Evolutionary conservation across 2,113 vertebrate genomes (phyloP).

Genomic region (Pelobates fuscus): DNA sequence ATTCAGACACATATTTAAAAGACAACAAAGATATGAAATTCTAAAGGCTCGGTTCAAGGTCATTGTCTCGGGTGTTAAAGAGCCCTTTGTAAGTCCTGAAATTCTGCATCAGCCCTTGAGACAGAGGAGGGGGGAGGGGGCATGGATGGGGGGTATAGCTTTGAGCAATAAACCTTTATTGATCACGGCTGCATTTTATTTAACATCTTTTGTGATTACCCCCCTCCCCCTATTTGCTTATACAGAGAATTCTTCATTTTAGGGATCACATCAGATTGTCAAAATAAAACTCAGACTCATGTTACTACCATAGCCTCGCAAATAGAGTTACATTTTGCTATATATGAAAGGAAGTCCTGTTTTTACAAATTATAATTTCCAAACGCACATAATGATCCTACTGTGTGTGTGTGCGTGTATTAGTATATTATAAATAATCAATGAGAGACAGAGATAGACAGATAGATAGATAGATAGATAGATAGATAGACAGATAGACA

Average conservation of each 20-base stretch:
- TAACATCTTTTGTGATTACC: constrained; percentile 37
- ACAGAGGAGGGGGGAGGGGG: constrained; percentile 40
- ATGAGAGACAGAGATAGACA: no score
- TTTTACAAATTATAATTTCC: neutral
- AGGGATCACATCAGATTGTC: neutral
- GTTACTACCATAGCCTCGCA: neutral
- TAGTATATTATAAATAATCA: no score
- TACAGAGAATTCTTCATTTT: constrained; percentile 11
- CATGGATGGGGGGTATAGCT: constrained; percentile 24
- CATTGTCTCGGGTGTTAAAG: constrained; percentile 49
- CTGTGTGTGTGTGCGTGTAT: neutral
- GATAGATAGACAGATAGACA: no score
- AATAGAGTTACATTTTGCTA: no score
- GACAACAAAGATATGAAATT: constrained; percentile 50
- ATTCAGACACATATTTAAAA: constrained; percentile 33
- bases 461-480: no score
- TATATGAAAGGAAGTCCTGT: neutral
- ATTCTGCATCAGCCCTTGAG: constrained; percentile 41
- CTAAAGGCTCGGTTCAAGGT: constrained; percentile 46
- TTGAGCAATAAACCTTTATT: constrained; percentile 47
- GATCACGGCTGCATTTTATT: constrained; percentile 45
- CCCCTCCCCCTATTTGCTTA: neutral
- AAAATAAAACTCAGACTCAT: neutral
- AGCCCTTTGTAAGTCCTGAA: constrained; percentile 40
- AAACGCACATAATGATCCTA: no score